Evolutionary conservation across 2,113 vertebrate species (phyloP), one percentile per base, ranked within the genome.

Genomic region (Arenaria interpres): DNA sequence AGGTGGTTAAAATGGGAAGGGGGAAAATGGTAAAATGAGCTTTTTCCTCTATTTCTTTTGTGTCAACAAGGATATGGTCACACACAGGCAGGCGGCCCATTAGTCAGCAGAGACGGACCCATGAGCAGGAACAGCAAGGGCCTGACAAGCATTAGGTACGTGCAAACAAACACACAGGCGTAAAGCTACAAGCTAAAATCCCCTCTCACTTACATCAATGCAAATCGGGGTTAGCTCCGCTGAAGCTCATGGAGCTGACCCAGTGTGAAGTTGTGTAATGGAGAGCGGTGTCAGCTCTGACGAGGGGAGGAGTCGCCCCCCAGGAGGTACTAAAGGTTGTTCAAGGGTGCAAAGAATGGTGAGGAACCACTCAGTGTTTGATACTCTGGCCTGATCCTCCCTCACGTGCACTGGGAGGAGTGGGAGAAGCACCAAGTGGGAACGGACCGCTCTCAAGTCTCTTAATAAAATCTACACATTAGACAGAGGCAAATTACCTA

Each of bases 21-120:
- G 27, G 33, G 27, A 8, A 43, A 81, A 87, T 5, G 78, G 62
- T 53, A 72, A 95, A 93, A 94, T 7, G 13, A 71, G 62, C 28
- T 78, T 90, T 95, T 48, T 18, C 81, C 59, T 82, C 69, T 85
- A 17, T 89, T 92, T 93, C 80, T 86, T 90, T 41, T 48, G 39
- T 35, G 80, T 87, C 88, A 74, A 85, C 41, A 72, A 64, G 77
- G 77, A 51, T 85, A 45, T 12, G 80, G 80, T 89, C 74, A 75
- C 56, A 82, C 27, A 2, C 5, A 57, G 81, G 73, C 84, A 73
- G 63, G 69, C 86, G 86, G 80, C 64, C 90, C 79, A 71, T 91
- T 86, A 85, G 72, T 75, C 86, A 92, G 76, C 73, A 68, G 83
- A 86, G 85, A 75, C 2, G 2, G 43, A 63, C 68, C 75, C 66